Percentiles rank a stretch among this genome's conserved stretches.
These are phyloP conservation scores for Garrulus glandarius DNA, from an alignment of 2,797 vertebrate genomes.

Conservation along the genomic window DNA sequence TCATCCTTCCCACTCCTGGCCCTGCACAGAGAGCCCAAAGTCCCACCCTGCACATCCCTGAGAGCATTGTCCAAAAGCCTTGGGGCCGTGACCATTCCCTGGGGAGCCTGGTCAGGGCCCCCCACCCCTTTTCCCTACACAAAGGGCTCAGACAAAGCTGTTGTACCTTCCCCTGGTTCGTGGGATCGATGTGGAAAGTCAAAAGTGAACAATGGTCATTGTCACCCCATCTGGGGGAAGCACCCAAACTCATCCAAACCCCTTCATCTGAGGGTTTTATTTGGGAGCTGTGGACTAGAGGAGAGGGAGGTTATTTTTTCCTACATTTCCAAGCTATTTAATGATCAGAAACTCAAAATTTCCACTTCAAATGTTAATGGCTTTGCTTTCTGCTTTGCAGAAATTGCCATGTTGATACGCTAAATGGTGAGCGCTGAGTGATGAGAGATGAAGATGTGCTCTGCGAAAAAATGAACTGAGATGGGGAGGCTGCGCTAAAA, in stretches of 20 bases:
- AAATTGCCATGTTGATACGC: background rate
- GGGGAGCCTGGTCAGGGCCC: background rate
- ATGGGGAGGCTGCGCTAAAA: background rate
- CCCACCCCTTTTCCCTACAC: background rate
- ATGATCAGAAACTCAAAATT: background rate
- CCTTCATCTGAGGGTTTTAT: background rate
- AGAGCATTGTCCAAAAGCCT: background rate
- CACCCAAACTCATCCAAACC: background rate
- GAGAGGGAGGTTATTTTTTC: background rate
- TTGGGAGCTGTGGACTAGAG: background rate
- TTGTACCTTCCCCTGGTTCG: rapidly evolving
- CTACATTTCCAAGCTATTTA: background rate
- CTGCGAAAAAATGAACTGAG: background rate
- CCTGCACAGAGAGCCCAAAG: background rate
- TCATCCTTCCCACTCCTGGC: background rate
- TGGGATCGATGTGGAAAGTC: rapidly evolving
- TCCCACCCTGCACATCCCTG: background rate
- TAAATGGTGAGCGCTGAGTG: background rate
- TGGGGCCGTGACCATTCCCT: background rate
- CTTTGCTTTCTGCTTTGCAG: background rate
- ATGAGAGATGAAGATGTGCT: background rate
- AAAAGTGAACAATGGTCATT: rapidly evolving
- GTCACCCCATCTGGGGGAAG: background rate
- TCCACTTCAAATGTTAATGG: slow-evolving; percentile 22
- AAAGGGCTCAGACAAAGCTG: background rate